These are phyloP conservation scores for Phrynosoma platyrhinos DNA, from an alignment of 2,113 vertebrate species.

Conservation along the genomic window DNA sequence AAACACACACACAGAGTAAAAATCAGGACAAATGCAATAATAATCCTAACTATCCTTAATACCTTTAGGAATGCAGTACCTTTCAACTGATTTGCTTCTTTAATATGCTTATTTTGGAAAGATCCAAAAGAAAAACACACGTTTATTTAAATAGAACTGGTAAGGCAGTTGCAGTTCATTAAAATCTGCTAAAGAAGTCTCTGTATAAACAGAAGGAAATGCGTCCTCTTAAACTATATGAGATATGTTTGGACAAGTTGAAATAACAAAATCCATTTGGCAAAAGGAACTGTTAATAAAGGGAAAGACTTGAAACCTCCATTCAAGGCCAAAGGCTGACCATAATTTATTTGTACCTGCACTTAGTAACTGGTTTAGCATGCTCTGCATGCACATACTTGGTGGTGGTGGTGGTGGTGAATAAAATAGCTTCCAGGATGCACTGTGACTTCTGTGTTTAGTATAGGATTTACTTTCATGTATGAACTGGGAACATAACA, in stretches of 20 bases:
- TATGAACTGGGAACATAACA: neutral
- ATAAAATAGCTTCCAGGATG: neutral
- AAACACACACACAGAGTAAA: too few species aligned
- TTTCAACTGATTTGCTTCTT: constrained; percentile 47
- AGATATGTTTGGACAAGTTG: constrained; percentile 17
- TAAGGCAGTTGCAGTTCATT: fast-evolving
- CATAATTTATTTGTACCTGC: neutral
- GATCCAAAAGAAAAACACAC: constrained; percentile 14
- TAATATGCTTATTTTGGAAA: constrained; percentile 47
- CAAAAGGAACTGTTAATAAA: neutral
- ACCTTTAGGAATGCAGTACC: constrained; percentile 54
- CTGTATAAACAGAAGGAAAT: neutral
- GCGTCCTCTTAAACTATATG: constrained; percentile 1
- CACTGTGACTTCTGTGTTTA: neutral
- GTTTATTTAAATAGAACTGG: constrained; percentile 37
- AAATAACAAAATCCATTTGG: neutral
- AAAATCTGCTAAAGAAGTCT: constrained; percentile 21
- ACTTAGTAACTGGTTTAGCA: neutral
- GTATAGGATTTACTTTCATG: fast-evolving
- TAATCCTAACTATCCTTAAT: constrained; percentile 55
- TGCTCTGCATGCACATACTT: neutral
- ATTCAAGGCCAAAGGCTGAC: neutral
- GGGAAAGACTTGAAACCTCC: neutral
- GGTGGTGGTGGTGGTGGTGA: neutral
- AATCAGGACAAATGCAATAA: constrained; percentile 25